Evolutionary conservation across 2,888 invertebrate species (phyloP).

Genomic region (Ceraclea dissimilis): DNA sequence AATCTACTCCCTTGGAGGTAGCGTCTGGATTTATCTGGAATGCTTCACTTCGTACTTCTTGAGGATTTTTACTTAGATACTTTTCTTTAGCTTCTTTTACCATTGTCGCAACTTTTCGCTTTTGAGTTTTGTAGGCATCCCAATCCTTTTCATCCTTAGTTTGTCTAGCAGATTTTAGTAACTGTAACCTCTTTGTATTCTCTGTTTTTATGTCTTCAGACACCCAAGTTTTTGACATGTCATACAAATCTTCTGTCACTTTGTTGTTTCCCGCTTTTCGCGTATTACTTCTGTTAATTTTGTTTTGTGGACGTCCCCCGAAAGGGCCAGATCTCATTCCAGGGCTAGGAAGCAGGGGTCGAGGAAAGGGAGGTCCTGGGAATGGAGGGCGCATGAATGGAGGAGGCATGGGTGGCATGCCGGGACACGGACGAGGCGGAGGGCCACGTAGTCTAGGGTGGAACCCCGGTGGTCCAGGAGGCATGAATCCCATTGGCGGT

Average conservation of each 20-base stretch:
- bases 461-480: not conserved
- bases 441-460: not conserved
- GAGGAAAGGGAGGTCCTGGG: slow-evolving; percentile 1
- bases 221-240: slow-evolving; percentile 51
- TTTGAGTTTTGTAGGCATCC: slow-evolving; percentile 49
- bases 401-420: slow-evolving; percentile 4
- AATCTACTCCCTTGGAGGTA: slow-evolving; percentile 9
- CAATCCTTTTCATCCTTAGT: slow-evolving; percentile 48
- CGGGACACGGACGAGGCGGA: not conserved
- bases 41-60: slow-evolving; percentile 34
- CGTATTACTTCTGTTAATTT: not conserved
- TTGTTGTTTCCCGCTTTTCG: not conserved
- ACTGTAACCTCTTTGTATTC: slow-evolving; percentile 46
- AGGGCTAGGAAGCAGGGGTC: not conserved
- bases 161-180: slow-evolving; percentile 41
- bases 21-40: slow-evolving; percentile 7
- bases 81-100: slow-evolving; percentile 48
- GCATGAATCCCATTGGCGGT: not conserved
- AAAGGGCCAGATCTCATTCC: not conserved
- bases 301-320: not conserved
- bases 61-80: slow-evolving; percentile 45
- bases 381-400: slow-evolving; percentile 5
- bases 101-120: slow-evolving; percentile 50
- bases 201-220: slow-evolving; percentile 47
- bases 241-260: slow-evolving; percentile 19